Base-by-base conservation (phyloP, 2,113 vertebrate species). In the Corythoichthys haematopterus region DNA sequence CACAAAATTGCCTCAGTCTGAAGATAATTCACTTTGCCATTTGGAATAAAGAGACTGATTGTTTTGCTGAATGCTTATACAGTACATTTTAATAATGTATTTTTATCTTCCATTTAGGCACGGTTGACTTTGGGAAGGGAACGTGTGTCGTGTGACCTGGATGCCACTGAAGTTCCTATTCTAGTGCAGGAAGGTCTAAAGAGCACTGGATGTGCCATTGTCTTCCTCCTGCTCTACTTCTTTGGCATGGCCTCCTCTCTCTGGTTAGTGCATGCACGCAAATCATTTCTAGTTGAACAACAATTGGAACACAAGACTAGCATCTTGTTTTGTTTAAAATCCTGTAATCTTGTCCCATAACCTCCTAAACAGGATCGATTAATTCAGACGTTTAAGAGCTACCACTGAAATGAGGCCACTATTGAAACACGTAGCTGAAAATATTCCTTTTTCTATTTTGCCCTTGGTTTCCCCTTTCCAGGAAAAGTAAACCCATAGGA, bases 191-290 rank as follows among this genome's bases (percentile, higher is more conserved):
- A 99, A 90, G 98, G 98, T 67, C 92, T 99, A 81, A 99, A 99
- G 91, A 99, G 97, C 92, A 98, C 98, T 38, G 96, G 98, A 86
- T 99, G 98, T 83, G 97, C 98, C 76, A 98, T 99, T 69, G 98
- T 99, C 90, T 99, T 99, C 90, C 93, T 99, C 81, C 92, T 99
- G 75, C 94, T 98, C 90, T 99, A 99, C 87, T 99, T 98, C 91
- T 99, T 99, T 40, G 97, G 98, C 85, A 99, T 99, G 98, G 97
- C 98, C 61, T 98, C 97, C 90, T 99, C 98, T 77, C 96, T 99
- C 85, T 99, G 98, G 98, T 99, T 43, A 55, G 87, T 78, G 64
- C 4, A 47, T 14, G n/a, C 71, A 52, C 51, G 65, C 33, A 58
- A 20, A 45, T 3, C 53, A 51, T 33, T 16, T 66, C 43, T 63